These are phyloP conservation scores for Watsonalla cultraria DNA, from an alignment of 2,888 invertebrate genomes.

Conservation along the genomic window DNA sequence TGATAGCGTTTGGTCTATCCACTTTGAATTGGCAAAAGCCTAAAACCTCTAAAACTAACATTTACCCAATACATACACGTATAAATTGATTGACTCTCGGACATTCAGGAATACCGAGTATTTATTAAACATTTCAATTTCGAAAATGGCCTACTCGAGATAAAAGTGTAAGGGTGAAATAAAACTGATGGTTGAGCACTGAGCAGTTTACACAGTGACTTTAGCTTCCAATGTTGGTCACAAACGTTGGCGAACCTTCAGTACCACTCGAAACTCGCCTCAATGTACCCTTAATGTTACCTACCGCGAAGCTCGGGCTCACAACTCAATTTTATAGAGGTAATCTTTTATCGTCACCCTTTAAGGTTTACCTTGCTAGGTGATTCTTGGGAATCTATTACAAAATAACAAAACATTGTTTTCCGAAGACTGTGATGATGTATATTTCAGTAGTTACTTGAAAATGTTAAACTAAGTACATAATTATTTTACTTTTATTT, in stretches of 20 bases:
- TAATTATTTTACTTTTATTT: too few species aligned
- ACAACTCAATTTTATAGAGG: constrained; percentile 52
- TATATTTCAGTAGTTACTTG: too few species aligned
- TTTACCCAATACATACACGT: neutral
- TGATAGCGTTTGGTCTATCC: neutral
- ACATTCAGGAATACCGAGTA: neutral
- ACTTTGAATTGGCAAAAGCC: neutral
- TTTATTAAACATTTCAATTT: neutral
- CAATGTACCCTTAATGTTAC: constrained; percentile 33
- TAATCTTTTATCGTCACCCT: constrained; percentile 42
- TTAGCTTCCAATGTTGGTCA: neutral
- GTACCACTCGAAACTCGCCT: constrained; percentile 19
- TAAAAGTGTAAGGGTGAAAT: neutral
- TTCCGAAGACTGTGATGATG: too few species aligned
- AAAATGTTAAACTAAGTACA: too few species aligned
- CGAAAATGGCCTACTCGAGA: neutral
- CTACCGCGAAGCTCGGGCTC: constrained; percentile 35
- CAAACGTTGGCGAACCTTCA: neutral
- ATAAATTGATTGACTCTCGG: neutral
- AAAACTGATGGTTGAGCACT: neutral
- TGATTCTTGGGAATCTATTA: constrained; percentile 24
- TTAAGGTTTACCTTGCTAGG: constrained; percentile 26
- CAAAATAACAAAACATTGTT: constrained; percentile 5
- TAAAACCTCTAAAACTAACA: neutral
- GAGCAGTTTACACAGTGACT: neutral